Percentiles rank a stretch among this genome's conserved stretches.
Evolutionary conservation across 1,140 invertebrate species (phyloP).

Genomic region (Penaeus japonicus): DNA sequence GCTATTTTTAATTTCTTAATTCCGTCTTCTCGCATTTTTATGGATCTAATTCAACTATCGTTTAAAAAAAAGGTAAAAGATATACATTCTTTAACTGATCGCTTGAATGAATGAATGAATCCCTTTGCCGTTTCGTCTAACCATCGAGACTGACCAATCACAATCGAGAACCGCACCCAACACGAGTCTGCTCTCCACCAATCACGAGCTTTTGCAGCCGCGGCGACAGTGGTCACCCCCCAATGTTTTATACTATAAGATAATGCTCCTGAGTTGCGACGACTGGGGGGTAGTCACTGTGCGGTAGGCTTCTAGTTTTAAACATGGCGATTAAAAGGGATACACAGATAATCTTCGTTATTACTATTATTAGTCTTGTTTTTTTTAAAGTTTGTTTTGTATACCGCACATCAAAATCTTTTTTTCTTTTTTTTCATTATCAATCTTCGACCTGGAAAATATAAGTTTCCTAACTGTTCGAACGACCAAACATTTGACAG

Average conservation of each 20-base stretch:
- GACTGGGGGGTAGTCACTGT: constrained; percentile 39
- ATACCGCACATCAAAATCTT: constrained; percentile 38
- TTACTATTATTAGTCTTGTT: too few species aligned
- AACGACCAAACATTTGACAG: constrained; percentile 34
- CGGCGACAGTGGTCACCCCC: constrained; percentile 38
- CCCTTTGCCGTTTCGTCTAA: too few species aligned
- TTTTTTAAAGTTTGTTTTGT: neutral
- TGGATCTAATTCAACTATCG: too few species aligned
- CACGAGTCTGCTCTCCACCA: neutral
- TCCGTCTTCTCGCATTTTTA: too few species aligned
- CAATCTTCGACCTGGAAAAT: constrained; percentile 22
- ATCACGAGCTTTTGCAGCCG: neutral
- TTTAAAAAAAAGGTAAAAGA: too few species aligned
- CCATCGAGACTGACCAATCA: too few species aligned
- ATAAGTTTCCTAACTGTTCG: constrained; percentile 45
- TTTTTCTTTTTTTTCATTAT: neutral
- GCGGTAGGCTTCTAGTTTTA: neutral
- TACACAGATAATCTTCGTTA: neutral
- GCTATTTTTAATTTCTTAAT: too few species aligned
- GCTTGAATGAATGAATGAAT: too few species aligned
- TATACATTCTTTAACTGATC: too few species aligned
- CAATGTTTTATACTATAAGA: constrained; percentile 46
- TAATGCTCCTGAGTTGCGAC: constrained; percentile 47
- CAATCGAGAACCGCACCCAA: too few species aligned
- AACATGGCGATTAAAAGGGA: constrained; percentile 1